Evolutionary conservation across 1,140 invertebrate species (phyloP).

Genomic region (Elymnias hypermnestra): DNA sequence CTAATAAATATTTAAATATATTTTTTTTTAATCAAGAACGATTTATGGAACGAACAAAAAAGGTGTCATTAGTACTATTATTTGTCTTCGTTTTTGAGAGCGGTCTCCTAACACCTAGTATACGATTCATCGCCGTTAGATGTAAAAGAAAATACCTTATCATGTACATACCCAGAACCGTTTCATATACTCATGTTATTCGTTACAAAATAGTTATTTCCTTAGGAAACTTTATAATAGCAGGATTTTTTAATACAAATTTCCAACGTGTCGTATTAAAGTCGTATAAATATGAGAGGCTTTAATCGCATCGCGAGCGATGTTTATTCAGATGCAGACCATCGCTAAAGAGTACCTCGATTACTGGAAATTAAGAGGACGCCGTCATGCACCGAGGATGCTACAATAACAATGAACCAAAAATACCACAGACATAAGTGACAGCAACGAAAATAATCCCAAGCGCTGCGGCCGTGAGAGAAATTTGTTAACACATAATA

Average conservation of each 20-base stretch:
- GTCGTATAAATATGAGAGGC: slow-evolving; percentile 22
- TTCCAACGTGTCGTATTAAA: slow-evolving; percentile 1
- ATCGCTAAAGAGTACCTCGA: slow-evolving; percentile 59
- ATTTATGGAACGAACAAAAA: too few species aligned
- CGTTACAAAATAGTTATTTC: background rate
- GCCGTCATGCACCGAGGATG: slow-evolving; percentile 51
- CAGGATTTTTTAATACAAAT: too few species aligned
- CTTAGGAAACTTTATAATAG: too few species aligned
- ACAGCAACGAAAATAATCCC: slow-evolving; percentile 58
- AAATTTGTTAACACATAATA: slow-evolving; percentile 17
- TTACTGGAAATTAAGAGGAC: slow-evolving; percentile 72
- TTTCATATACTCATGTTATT: too few species aligned
- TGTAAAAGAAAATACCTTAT: too few species aligned
- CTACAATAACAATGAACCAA: slow-evolving; percentile 65
- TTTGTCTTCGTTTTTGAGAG: too few species aligned
- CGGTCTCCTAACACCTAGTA: too few species aligned
- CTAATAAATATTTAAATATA: too few species aligned
- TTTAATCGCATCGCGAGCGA: slow-evolving; percentile 36
- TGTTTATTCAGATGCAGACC: slow-evolving; percentile 71
- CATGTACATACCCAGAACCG: too few species aligned
- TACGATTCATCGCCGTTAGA: too few species aligned
- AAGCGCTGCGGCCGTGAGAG: slow-evolving; percentile 27
- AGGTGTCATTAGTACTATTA: too few species aligned
- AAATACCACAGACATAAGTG: slow-evolving; percentile 55
- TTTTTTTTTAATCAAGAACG: too few species aligned